Evolutionary conservation across 1,140 invertebrate genomes (phyloP).

Genomic region (Aleiodes sp.): DNA sequence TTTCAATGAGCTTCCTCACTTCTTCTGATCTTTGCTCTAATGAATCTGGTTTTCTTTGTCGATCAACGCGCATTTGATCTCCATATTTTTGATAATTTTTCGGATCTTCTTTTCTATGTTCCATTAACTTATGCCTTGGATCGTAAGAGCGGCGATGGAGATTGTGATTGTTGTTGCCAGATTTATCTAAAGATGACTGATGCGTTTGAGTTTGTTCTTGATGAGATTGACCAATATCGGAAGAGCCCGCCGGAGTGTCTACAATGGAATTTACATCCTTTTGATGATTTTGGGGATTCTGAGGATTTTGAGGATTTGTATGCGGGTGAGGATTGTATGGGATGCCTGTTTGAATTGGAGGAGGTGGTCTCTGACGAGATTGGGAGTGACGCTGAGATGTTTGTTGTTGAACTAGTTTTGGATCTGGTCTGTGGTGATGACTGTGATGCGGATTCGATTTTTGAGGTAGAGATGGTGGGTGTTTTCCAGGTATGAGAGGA

Average conservation of each 20-base stretch:
- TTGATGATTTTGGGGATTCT: background rate
- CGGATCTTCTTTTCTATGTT: slow-evolving; percentile 52
- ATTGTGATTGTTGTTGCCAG: slow-evolving; percentile 48
- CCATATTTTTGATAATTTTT: slow-evolving; percentile 52
- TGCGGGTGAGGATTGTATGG: background rate
- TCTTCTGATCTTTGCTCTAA: slow-evolving; percentile 57
- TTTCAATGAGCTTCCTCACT: slow-evolving; percentile 59
- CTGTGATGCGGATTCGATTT: slow-evolving; percentile 56
- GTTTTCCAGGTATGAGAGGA: slow-evolving; percentile 30
- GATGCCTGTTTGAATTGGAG: too few relatives aligned
- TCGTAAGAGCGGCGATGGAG: slow-evolving; percentile 39
- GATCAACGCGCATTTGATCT: slow-evolving; percentile 44
- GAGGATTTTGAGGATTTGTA: too few relatives aligned
- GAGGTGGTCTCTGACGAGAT: background rate
- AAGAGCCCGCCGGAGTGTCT: too few relatives aligned
- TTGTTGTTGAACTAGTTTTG: slow-evolving; percentile 44
- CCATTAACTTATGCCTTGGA: slow-evolving; percentile 46
- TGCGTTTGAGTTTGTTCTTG: background rate
- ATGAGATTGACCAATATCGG: background rate
- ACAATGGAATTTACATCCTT: background rate
- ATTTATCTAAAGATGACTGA: slow-evolving; percentile 41
- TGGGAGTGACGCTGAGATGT: slow-evolving; percentile 27
- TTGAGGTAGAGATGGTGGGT: slow-evolving; percentile 41
- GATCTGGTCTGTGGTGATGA: slow-evolving; percentile 56
- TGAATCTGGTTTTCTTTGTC: slow-evolving; percentile 48